Evolutionary conservation across 2,113 vertebrate genomes (phyloP), one percentile per base, ranked within the genome.

Genomic region (Sinocyclocheilus grahami): DNA sequence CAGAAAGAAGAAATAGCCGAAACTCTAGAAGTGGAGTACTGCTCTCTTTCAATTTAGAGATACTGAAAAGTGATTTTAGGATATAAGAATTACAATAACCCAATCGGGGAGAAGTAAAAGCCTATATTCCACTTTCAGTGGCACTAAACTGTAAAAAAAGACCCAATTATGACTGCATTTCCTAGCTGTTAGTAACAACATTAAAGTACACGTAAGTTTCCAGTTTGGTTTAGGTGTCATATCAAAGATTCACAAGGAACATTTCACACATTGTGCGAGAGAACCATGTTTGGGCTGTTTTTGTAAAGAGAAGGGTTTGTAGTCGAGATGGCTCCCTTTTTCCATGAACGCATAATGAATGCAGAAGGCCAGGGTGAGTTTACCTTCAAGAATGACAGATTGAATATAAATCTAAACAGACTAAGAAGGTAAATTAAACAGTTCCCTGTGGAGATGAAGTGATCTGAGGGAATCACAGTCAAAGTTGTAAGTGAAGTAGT

Each of bases 11-110:
- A 74, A 55, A 82, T 11, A 8, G 30, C 3, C 9, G 82, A 84
- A 84, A 84, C 82, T 74, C 67, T 84, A 84, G 82, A 84, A 75
- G 51, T 60, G 33, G 18, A 58, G 42, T 39, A 37, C 27, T 12
- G 81, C 81, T 71, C 16, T 83, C 7, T 51, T 27, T 83, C 65
- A 83, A 83, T 71, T 72, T 69, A 83, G 33, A 37, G 81, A 83
- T 83, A 72, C n/a, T 37, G 81, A 83, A 83, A 72, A 83, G 82
- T 60, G 67, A 74, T 84, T 74, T 74, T 75, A 42, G 69, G 69
- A 74, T 24, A 60, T 22, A 42, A 37, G 33, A 75, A 74, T 75
- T 74, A 27, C 82, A 84, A 27, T 74, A 84, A 84, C 30, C 51
- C 18, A 74, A 74, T 72, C 14, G 3, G 20, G 53, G 22, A 74